Evolutionary conservation across 2,888 invertebrate species (phyloP).

Genomic region (Lasioglossum pauxillum): DNA sequence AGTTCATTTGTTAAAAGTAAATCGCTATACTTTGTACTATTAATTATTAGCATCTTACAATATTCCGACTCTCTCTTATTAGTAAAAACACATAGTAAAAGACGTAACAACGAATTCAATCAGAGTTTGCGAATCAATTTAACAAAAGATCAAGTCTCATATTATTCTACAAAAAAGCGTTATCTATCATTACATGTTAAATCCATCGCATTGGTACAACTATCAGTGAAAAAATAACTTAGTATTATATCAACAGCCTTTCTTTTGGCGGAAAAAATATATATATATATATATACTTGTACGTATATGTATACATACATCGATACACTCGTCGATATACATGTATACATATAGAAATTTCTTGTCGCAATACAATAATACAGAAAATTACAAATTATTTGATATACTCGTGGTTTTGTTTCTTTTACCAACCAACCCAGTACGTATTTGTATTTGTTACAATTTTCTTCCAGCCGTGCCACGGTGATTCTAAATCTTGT

Average conservation of each 20-base stretch:
- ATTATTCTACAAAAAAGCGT: slow-evolving; percentile 27
- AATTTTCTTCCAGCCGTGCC: slow-evolving; percentile 81
- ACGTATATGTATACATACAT: slow-evolving; percentile 14
- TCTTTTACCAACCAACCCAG: slow-evolving; percentile 78
- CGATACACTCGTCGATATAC: not conserved
- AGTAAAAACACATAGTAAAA: slow-evolving; percentile 2
- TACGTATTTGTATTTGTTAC: slow-evolving; percentile 72
- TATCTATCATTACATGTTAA: slow-evolving; percentile 18
- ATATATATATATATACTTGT: slow-evolving; percentile 15
- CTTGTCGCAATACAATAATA: slow-evolving; percentile 16
- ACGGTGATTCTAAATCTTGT: slow-evolving; percentile 77
- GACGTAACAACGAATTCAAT: slow-evolving; percentile 8
- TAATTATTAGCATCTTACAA: slow-evolving; percentile 30
- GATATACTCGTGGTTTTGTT: slow-evolving; percentile 29
- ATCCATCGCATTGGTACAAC: slow-evolving; percentile 31
- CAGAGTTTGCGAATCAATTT: not conserved
- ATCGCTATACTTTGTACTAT: slow-evolving; percentile 42
- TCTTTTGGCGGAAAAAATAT: slow-evolving; percentile 62
- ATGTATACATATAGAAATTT: slow-evolving; percentile 23
- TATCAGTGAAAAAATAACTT: slow-evolving; percentile 68
- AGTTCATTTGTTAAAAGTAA: slow-evolving; percentile 46
- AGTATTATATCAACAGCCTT: slow-evolving; percentile 68
- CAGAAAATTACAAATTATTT: slow-evolving; percentile 22
- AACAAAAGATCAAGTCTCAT: slow-evolving; percentile 23
- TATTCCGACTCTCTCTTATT: slow-evolving; percentile 18